Evolutionary conservation across 2,113 vertebrate species (phyloP).

Genomic region (Syngnathus floridae): DNA sequence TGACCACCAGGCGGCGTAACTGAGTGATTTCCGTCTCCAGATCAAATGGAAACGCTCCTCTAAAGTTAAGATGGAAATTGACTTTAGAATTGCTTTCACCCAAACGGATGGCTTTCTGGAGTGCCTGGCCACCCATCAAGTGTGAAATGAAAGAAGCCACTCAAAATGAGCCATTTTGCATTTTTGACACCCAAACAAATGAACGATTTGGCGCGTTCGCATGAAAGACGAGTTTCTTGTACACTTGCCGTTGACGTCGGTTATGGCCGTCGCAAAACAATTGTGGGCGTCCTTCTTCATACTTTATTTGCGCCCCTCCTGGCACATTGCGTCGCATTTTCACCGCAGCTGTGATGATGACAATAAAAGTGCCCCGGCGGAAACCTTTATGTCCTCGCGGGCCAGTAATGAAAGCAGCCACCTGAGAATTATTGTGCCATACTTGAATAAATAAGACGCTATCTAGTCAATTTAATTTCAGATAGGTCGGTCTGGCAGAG

Average conservation of each 20-base stretch:
- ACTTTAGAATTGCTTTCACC: not conserved
- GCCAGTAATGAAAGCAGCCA: conserved; percentile 6
- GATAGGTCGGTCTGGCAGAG: not conserved
- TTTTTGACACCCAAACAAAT: not conserved
- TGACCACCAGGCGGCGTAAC: not conserved
- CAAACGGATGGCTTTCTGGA: not conserved
- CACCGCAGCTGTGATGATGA: conserved; percentile 1
- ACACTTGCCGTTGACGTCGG: no score
- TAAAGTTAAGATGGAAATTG: not conserved
- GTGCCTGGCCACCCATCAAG: not conserved
- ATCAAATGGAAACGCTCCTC: not conserved
- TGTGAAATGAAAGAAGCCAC: not conserved
- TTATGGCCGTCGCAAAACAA: no score
- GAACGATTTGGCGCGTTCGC: no score
- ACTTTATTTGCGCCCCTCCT: not conserved
- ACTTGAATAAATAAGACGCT: not conserved
- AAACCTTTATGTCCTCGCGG: conserved; percentile 5
- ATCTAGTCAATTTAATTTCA: conserved; percentile 5
- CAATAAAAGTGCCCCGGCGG: conserved; percentile 4
- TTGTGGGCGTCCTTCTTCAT: no score
- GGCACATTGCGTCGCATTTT: not conserved
- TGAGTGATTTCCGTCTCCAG: not conserved
- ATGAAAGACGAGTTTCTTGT: no score
- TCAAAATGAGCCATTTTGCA: not conserved
- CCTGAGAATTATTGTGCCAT: conserved; percentile 1